These are phyloP conservation scores for Acanthisitta chloris DNA, from an alignment of 2,113 vertebrate species.

Conservation along the genomic window DNA sequence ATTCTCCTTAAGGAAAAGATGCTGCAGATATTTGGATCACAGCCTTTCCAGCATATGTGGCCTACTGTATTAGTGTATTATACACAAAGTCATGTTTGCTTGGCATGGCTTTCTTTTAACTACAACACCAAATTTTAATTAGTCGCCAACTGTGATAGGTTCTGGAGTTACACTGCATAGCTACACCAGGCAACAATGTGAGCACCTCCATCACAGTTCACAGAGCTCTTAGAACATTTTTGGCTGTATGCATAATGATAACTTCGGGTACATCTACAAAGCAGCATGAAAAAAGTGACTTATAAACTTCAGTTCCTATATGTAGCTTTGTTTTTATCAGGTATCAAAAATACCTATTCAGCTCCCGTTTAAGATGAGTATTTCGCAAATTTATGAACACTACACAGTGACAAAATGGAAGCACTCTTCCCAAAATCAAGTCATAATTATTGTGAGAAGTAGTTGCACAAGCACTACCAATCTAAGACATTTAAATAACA, in stretches of 20 bases:
- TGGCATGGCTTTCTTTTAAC: background rate
- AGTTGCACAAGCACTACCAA: background rate
- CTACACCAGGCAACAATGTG: background rate
- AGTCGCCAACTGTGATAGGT: background rate
- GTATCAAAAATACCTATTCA: background rate
- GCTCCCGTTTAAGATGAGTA: background rate
- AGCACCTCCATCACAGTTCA: background rate
- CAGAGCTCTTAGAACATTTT: background rate
- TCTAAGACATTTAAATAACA: background rate
- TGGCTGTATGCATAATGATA: background rate
- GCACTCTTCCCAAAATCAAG: background rate
- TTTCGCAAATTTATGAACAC: background rate
- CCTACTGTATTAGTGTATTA: background rate
- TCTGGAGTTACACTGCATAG: background rate
- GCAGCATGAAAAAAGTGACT: background rate
- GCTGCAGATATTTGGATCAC: background rate
- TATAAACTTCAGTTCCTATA: background rate
- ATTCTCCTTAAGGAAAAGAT: background rate
- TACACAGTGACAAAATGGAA: background rate
- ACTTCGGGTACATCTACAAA: background rate
- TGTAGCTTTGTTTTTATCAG: background rate
- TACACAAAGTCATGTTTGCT: background rate
- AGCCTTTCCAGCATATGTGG: background rate
- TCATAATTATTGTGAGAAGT: background rate
- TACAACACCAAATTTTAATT: background rate